phyloP scores from a whole-genome alignment of 64 coral and sea anemone species.

The Platygyra sinensis region DNA sequence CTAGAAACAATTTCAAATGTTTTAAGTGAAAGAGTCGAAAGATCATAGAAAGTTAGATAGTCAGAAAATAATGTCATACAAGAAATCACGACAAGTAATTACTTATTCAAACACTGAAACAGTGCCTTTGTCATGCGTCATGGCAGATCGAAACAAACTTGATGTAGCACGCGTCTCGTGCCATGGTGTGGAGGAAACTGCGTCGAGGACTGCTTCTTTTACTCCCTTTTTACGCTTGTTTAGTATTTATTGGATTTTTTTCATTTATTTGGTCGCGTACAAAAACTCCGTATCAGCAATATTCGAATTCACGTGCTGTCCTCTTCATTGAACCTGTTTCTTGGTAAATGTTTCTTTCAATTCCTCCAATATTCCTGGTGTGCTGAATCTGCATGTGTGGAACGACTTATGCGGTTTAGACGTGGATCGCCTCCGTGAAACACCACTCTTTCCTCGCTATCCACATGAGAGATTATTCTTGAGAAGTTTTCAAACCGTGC shows the following conservation, averaged over 20 bases:
- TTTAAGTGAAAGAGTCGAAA: too few species aligned
- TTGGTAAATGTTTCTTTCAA: background rate
- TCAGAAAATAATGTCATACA: too few species aligned
- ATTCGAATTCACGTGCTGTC: background rate
- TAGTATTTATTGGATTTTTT: slow-evolving; percentile 26
- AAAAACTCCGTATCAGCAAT: background rate
- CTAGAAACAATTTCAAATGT: too few species aligned
- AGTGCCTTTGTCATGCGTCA: background rate
- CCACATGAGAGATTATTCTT: slow-evolving; percentile 43
- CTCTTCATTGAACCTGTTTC: background rate
- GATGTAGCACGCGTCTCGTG: too few species aligned
- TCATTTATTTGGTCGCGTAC: background rate
- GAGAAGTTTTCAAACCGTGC: slow-evolving; percentile 17
- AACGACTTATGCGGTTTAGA: slow-evolving; percentile 49
- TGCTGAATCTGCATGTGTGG: slow-evolving; percentile 58
- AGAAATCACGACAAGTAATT: too few species aligned
- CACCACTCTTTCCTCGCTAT: slow-evolving; percentile 53
- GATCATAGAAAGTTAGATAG: too few species aligned
- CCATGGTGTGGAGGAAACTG: background rate
- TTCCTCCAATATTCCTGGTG: slow-evolving; percentile 2
- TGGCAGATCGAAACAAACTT: background rate
- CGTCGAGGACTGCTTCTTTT: background rate
- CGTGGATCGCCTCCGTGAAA: slow-evolving; percentile 25
- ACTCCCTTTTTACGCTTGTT: slow-evolving; percentile 4
- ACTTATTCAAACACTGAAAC: background rate